Conservation (phyloP, 2,888 invertebrate species). For the Andrena chrysosceles region DNA sequence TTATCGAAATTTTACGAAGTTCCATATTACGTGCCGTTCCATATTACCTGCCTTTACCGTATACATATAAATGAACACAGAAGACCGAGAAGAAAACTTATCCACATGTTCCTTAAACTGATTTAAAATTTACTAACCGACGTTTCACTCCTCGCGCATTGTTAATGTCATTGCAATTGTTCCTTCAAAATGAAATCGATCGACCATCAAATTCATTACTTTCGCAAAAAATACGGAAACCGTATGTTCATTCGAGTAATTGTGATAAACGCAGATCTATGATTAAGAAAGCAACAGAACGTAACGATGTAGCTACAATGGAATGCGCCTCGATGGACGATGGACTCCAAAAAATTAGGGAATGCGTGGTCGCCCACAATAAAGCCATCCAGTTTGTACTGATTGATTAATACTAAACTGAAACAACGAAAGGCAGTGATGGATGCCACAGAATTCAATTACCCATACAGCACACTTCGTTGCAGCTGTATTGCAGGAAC, state of each 20-base stretch:
- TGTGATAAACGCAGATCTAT: background rate
- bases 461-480: too few relatives aligned
- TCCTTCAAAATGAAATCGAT: background rate
- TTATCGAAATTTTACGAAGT: too few relatives aligned
- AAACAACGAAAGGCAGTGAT: background rate
- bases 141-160: too few relatives aligned
- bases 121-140: too few relatives aligned
- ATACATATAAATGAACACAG: too few relatives aligned
- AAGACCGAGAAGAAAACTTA: too few relatives aligned
- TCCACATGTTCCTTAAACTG: too few relatives aligned
- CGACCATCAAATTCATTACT: background rate
- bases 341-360: background rate
- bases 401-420: background rate
- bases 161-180: too few relatives aligned
- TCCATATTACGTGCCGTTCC: too few relatives aligned
- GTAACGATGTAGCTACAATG: accelerated
- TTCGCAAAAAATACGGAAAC: background rate
- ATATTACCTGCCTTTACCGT: too few relatives aligned
- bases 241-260: background rate
- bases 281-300: background rate
- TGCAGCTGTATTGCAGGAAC: too few relatives aligned
- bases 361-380: slow-evolving; percentile 12
- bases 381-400: slow-evolving; percentile 36
- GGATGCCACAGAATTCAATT: background rate
- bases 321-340: background rate